phyloP scores from a whole-genome alignment of 2,797 vertebrate species.

The Malacoctenus gilli region DNA sequence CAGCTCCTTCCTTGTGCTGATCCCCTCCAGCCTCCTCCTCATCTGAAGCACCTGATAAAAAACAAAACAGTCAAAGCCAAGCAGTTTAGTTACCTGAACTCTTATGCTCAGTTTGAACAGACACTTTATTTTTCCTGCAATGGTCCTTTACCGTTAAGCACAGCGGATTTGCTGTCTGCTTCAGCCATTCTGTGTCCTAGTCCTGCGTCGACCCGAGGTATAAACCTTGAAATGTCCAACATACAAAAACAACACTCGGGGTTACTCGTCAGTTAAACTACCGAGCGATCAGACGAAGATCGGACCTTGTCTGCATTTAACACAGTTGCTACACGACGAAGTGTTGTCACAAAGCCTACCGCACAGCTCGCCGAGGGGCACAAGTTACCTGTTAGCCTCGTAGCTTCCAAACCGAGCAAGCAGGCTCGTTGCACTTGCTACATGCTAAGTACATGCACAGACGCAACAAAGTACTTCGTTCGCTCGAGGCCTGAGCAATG shows the following conservation, averaged over 20 bases:
- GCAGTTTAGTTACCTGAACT: neutral
- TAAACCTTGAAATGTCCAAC: slow-evolving; percentile 57
- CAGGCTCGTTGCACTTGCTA: slow-evolving; percentile 8
- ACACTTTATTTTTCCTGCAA: neutral
- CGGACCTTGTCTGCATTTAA: neutral
- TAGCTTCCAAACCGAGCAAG: slow-evolving; percentile 9
- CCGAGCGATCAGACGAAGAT: neutral
- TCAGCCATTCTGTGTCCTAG: slow-evolving; percentile 76
- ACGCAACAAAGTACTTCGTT: neutral
- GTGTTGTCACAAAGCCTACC: neutral
- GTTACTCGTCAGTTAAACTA: neutral
- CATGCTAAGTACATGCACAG: neutral
- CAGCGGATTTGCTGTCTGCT: slow-evolving; percentile 68
- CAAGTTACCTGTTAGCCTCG: slow-evolving; percentile 42
- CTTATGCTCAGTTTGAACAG: neutral
- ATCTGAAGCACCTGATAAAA: slow-evolving; percentile 70
- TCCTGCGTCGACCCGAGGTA: slow-evolving; percentile 64
- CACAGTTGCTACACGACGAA: too few species aligned
- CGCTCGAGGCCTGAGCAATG: slow-evolving; percentile 33
- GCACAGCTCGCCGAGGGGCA: neutral
- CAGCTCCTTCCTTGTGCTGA: slow-evolving; percentile 56
- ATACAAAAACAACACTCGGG: neutral
- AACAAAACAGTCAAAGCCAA: slow-evolving; percentile 9
- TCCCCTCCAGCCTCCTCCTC: slow-evolving; percentile 73
- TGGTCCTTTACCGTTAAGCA: slow-evolving; percentile 70